Evolutionary conservation across 30 jellyfish, hydroid and myxozoan species (phyloP).

Genomic region (Chironex yamaguchii): DNA sequence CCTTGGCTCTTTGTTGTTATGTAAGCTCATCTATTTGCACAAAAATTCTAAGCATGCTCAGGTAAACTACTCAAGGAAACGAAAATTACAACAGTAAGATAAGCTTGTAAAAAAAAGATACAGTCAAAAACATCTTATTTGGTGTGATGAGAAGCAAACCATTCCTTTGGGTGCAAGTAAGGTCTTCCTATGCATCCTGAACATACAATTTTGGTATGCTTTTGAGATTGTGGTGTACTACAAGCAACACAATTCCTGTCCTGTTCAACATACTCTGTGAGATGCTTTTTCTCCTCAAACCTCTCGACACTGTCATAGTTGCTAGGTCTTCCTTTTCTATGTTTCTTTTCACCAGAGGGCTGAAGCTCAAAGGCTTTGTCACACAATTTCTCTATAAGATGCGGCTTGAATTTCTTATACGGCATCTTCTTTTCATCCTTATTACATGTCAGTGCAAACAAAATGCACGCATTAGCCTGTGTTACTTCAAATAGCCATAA

Average conservation of each 20-base stretch:
- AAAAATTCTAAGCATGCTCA: no score
- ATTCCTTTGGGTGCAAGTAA: no score
- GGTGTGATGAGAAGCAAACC: no score
- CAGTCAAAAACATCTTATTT: no score
- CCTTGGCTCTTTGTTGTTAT: no score
- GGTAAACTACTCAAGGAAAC: no score
- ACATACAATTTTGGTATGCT: no score
- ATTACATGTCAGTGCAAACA: constrained; percentile 6
- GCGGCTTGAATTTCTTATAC: not conserved
- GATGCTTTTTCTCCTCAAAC: not conserved
- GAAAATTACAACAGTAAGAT: no score
- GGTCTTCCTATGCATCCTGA: no score
- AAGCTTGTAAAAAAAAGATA: no score
- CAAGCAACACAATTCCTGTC: not conserved
- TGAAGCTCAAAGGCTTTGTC: not conserved
- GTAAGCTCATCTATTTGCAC: no score
- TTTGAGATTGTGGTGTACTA: no score
- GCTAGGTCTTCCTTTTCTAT: not conserved
- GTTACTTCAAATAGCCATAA: constrained; percentile 11
- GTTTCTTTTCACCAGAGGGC: not conserved
- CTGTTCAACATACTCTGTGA: not conserved
- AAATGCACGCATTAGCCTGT: constrained; percentile 21
- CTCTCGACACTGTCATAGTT: not conserved
- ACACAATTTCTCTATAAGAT: not conserved
- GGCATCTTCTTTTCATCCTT: not conserved